Base-by-base conservation (phyloP, 2,888 invertebrate species). In the Clepsis dumicolana region DNA sequence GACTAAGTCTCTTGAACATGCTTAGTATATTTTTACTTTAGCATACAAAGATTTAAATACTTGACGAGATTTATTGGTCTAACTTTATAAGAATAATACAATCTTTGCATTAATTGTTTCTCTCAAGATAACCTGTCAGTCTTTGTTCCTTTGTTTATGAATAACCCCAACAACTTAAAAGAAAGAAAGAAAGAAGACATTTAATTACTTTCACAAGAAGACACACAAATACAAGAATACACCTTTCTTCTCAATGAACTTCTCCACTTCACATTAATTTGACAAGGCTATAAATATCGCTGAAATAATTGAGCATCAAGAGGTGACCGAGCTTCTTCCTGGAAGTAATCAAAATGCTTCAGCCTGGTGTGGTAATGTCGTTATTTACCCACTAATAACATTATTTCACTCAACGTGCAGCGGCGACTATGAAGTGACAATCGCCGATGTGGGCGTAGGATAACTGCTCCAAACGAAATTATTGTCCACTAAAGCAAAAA, bases 351-450 rank as follows among this genome's bases (percentile, higher is more conserved):
- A 25, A 54, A 27, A 54, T 54, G 50, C 48, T 61, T 35, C 25
- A 25, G 48, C 16, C 32, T 7, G 38, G 35, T 48, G 44, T 38
- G 18, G 41, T 44, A 44, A 65, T 16, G 25, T 50, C 67, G 50
- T 57, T 63, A 62, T 63, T 68, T 52, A 29, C 59, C 41, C 52
- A 29, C 41, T 68, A 63, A 62, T 67, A 62, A 53, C 59, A 64
- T 64, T 63, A 68, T 68, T 53, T 68, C 64, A 64, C 24, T 64
- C 68, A 64, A 48, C 53, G 41, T 27, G 24, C 21, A 18, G 27
- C 32, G 29, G 24, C 27, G 41, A 44, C 50, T 32, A 68, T 63
- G 68, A 64, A 41, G 64, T 68, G 64, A 64, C 63, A 68, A 68
- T 59, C 52, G 32, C 32, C 29, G 14, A 50, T 14, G 64, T 64